Percentiles rank a stretch among this genome's conserved stretches.
Evolutionary conservation across 2,113 vertebrate species (phyloP).

Genomic region (Arothron firmamentum): DNA sequence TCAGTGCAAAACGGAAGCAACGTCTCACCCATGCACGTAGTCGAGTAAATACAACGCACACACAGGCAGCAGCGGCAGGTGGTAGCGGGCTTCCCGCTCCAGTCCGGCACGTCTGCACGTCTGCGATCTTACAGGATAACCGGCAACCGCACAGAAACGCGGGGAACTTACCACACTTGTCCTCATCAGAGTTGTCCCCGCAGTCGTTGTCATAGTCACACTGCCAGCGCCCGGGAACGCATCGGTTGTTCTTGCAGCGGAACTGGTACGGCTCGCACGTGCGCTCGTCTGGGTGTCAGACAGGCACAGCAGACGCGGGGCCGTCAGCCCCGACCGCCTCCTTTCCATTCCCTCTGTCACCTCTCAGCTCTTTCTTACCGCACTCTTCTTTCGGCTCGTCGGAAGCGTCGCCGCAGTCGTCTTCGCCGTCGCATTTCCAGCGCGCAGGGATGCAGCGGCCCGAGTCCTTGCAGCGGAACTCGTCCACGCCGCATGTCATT

Average conservation of each 20-base stretch:
- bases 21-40: conserved; percentile 23
- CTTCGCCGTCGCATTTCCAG: conserved; percentile 96
- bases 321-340: background rate
- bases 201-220: conserved; percentile 98
- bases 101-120: conserved; percentile 4
- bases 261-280: conserved; percentile 98
- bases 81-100: conserved; percentile 13
- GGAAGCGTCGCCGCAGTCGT: conserved; percentile 91
- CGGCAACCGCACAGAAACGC: background rate
- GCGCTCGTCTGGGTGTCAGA: conserved; percentile 81
- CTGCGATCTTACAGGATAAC: background rate
- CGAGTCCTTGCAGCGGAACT: conserved; percentile 96
- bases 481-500: conserved; percentile 93
- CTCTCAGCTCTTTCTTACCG: conserved; percentile 70
- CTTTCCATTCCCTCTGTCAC: background rate
- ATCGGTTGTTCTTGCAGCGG: conserved; percentile 96
- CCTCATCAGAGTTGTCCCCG: conserved; percentile 91
- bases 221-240: conserved; percentile 94
- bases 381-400: conserved; percentile 98
- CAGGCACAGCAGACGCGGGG: background rate
- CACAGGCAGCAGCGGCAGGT: conserved; percentile 34
- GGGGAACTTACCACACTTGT: conserved; percentile 88
- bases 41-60: conserved; percentile 27
- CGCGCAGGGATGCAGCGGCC: conserved; percentile 93
- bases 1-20: conserved; percentile 54